Base-by-base conservation (phyloP, 2,888 invertebrate species). In the Caenorhabditis zanzibari region DNA sequence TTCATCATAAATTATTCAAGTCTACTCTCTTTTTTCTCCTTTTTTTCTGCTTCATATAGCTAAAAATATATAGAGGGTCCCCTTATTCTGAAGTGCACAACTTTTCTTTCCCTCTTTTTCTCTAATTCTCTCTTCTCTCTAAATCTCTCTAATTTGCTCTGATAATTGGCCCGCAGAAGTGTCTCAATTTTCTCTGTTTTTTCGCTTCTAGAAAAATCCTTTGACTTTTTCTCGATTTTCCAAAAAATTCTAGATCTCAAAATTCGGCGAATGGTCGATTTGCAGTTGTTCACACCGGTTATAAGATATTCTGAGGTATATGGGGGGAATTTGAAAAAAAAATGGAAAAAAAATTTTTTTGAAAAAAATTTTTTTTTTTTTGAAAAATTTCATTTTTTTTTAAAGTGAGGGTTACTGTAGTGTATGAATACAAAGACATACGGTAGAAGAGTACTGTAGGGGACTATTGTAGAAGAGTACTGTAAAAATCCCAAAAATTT, bases 201-300 rank as follows among this genome's bases (percentile, higher is more conserved):
- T 9, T 24, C 19, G 10, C 52, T 52, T 52, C 24, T 52, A 22
- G n/a, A 22, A 35, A 28, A 28, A 52, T 63, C 35, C 26, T n/a
- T n/a, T n/a, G n/a, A n/a, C n/a, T n/a, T n/a, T 38, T 22, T 63
- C 44, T 28, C 26, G 22, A 26, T 56, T 59, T 28, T 47, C 0
- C 26, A 1, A 2, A n/a, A 32, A 32, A 63, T 73, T 66, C 73
- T 63, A 64, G 52, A 54, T 2, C 10, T 38, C 38, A 38, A 38
- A 72, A 61, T 44, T 49, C 41, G 19, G 19, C 16, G 38, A 44
- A 83, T 84, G 83, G 83, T 84, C 75, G 83, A 84, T 72, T 64
- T 84, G 72, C 80, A 80, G 47, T 52, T 84, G 68, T 80, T 84
- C 61, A 80, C 83, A 19, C 80, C 83, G 44, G 26, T 73, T 10